A percentile compares a stretch with the other conserved stretches of the same genome.
phyloP scores from a whole-genome alignment of 2,797 vertebrate genomes.

The Moxostoma hubbsi region DNA sequence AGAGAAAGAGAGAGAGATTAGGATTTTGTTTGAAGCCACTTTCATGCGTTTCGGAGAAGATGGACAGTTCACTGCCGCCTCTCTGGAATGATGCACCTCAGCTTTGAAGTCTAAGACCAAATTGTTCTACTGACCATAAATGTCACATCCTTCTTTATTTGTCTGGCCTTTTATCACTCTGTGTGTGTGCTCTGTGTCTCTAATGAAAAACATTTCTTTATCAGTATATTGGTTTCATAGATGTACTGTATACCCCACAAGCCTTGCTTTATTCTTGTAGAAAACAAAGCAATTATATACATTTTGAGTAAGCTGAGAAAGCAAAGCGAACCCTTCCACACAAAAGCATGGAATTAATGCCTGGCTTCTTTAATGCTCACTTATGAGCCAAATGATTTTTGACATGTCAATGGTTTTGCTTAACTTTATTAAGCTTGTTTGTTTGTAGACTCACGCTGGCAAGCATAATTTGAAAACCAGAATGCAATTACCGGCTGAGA shows the following conservation, averaged over 20 bases:
- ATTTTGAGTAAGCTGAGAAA: slow-evolving; percentile 48
- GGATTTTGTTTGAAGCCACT: slow-evolving; percentile 70
- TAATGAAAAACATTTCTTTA: slow-evolving; percentile 60
- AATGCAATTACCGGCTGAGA: slow-evolving; percentile 72
- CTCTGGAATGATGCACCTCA: slow-evolving; percentile 42
- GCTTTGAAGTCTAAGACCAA: slow-evolving; percentile 61
- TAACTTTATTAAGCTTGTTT: slow-evolving; percentile 77
- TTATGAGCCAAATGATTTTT: slow-evolving; percentile 72
- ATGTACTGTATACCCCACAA: slow-evolving; percentile 33
- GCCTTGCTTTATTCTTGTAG: slow-evolving; percentile 42
- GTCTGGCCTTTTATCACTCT: slow-evolving; percentile 40
- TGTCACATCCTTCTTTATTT: slow-evolving; percentile 58
- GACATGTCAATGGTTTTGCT: slow-evolving; percentile 70
- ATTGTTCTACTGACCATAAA: slow-evolving; percentile 65
- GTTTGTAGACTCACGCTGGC: slow-evolving; percentile 67
- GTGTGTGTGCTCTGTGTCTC: slow-evolving; percentile 44
- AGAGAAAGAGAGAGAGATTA: slow-evolving; percentile 60
- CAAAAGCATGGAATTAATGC: slow-evolving; percentile 25
- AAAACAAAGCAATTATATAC: slow-evolving; percentile 58
- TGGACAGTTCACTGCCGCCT: slow-evolving; percentile 38
- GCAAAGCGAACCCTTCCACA: background rate
- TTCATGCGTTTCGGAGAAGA: slow-evolving; percentile 51
- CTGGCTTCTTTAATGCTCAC: slow-evolving; percentile 56
- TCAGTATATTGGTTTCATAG: slow-evolving; percentile 40
- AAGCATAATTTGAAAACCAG: slow-evolving; percentile 70